These are phyloP conservation scores for Physeter macrocephalus DNA, from an alignment of 2,113 vertebrate species.

Conservation along the genomic window DNA sequence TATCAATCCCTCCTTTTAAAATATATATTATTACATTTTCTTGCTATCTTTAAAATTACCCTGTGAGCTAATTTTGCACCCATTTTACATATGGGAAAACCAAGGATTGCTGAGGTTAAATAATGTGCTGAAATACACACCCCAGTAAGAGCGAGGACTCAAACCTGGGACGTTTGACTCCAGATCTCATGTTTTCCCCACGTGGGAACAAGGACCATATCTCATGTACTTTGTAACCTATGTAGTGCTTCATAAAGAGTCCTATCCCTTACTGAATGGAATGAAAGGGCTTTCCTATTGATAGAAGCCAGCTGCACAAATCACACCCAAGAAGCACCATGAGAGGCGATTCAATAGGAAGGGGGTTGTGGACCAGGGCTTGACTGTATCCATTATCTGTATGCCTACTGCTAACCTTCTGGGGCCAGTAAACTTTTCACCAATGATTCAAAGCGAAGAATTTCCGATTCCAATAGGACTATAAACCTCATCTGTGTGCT, in stretches of 20 bases:
- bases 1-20: background rate
- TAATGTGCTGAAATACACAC: background rate
- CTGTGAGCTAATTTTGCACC: background rate
- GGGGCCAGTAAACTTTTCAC: background rate
- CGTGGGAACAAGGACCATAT: background rate
- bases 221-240: background rate
- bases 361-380: background rate
- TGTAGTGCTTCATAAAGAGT: background rate
- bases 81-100: background rate
- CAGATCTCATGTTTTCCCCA: background rate
- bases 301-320: background rate
- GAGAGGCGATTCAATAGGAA: background rate
- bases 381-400: background rate
- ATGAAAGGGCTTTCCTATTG: background rate
- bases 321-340: background rate
- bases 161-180: background rate
- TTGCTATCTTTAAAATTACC: background rate
- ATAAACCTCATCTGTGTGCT: background rate
- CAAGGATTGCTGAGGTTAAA: background rate
- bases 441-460: background rate
- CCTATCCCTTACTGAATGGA: background rate
- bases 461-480: constrained; percentile 1
- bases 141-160: background rate
- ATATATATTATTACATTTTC: background rate
- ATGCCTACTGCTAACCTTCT: background rate